These are phyloP conservation scores for Ceratina calcarata DNA, from an alignment of 1,140 invertebrate genomes.

Conservation along the genomic window DNA sequence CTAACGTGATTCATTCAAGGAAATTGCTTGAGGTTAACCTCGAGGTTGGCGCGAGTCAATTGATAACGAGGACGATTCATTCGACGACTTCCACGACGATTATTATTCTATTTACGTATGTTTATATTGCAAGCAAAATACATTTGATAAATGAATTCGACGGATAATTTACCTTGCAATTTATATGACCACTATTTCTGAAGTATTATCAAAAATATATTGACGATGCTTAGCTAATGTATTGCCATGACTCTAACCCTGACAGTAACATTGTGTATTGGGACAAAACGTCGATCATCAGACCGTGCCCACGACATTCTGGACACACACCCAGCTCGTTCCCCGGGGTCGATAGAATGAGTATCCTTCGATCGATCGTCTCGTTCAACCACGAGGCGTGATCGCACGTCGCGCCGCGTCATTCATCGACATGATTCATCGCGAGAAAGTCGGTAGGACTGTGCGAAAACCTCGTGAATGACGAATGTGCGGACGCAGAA, in stretches of 20 bases:
- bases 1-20: constrained; percentile 8
- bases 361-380: constrained; percentile 3
- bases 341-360: not conserved
- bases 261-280: too few relatives aligned
- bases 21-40: constrained; percentile 3
- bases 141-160: too few relatives aligned
- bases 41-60: too few relatives aligned
- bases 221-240: too few relatives aligned
- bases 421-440: constrained; percentile 53
- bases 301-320: not conserved
- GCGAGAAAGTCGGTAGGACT: constrained; percentile 52
- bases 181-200: too few relatives aligned
- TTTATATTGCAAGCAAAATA: not conserved
- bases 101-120: not conserved
- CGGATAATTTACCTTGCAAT: too few relatives aligned
- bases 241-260: too few relatives aligned
- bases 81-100: not conserved
- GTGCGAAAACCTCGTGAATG: constrained; percentile 47
- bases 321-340: not conserved
- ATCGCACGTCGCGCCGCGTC: constrained; percentile 20
- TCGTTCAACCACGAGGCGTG: constrained; percentile 20
- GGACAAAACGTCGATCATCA: not conserved
- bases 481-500: not conserved
- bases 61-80: constrained; percentile 2
- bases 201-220: too few relatives aligned